Evolutionary conservation across 2,797 vertebrate genomes (phyloP).

Genomic region (Xenopus petersii): DNA sequence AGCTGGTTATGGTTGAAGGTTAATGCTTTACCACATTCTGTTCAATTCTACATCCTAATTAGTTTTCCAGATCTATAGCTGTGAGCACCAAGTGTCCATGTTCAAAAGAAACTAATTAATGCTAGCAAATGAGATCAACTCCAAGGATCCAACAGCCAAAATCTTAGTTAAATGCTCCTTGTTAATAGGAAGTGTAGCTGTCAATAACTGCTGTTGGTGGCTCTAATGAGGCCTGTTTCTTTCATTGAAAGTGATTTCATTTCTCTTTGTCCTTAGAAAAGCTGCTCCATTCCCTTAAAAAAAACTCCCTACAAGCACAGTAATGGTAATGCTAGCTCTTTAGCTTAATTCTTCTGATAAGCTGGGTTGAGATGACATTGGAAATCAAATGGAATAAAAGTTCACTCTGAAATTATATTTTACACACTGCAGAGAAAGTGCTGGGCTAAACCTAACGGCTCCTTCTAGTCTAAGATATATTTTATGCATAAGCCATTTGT

Average conservation of each 20-base stretch:
- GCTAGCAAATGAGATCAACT: conserved; percentile 94
- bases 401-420: conserved; percentile 52
- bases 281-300: conserved; percentile 66
- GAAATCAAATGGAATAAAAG: conserved; percentile 52
- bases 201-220: conserved; percentile 77
- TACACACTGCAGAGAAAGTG: conserved; percentile 33
- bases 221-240: conserved; percentile 84
- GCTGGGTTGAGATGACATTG: conserved; percentile 61
- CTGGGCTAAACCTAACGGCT: conserved; percentile 10
- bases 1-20: conserved; percentile 81
- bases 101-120: conserved; percentile 90
- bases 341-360: conserved; percentile 69
- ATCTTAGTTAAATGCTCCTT: conserved; percentile 82
- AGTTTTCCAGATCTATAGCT: conserved; percentile 78
- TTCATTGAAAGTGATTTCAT: conserved; percentile 91
- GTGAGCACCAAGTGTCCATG: conserved; percentile 80
- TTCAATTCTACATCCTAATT: conserved; percentile 80
- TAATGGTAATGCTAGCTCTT: conserved; percentile 58
- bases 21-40: conserved; percentile 79
- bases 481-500: background rate
- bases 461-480: background rate
- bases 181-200: conserved; percentile 79
- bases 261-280: conserved; percentile 78
- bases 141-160: conserved; percentile 82
- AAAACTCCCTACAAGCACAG: conserved; percentile 56